A percentile compares a stretch with the other conserved stretches of the same genome.
phyloP scores from a whole-genome alignment of 2,797 vertebrate species.

The Megalops cyprinoides region DNA sequence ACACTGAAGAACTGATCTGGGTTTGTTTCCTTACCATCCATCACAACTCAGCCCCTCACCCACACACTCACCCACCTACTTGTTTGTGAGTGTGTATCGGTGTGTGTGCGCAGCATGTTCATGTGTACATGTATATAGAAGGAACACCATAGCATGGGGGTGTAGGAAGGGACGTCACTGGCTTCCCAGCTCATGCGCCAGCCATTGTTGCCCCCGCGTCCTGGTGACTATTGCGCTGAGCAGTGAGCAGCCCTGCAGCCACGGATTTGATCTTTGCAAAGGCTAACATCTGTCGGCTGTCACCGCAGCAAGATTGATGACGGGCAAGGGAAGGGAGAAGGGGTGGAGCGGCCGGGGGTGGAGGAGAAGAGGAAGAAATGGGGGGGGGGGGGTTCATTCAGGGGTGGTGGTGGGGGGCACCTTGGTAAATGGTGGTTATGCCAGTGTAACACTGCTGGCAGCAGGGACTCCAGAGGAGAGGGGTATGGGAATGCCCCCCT shows the following conservation, averaged over 20 bases:
- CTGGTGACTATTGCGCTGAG: constrained; percentile 69
- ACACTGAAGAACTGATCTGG: background rate
- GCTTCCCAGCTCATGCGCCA: background rate
- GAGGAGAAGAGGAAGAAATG: background rate
- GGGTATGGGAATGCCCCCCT: constrained; percentile 40
- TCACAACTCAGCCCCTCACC: background rate
- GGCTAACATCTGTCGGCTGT: constrained; percentile 93
- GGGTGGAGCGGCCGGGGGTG: constrained; percentile 26
- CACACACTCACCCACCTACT: background rate
- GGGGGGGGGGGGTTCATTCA: constrained; percentile 45
- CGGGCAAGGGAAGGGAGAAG: constrained; percentile 62
- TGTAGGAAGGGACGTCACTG: background rate
- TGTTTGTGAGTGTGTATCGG: background rate
- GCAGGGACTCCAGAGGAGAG: constrained; percentile 43
- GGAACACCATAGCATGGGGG: too few relatives aligned
- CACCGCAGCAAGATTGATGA: constrained; percentile 85
- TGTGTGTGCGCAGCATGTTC: background rate
- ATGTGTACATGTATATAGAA: background rate
- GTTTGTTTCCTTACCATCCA: background rate
- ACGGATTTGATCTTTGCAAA: constrained; percentile 84
- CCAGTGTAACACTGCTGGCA: constrained; percentile 53
- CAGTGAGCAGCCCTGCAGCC: constrained; percentile 80
- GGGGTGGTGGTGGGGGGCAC: constrained; percentile 40
- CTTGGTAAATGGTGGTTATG: constrained; percentile 49
- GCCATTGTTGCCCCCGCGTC: constrained; percentile 44